These are phyloP conservation scores for Leucophora obtusa DNA, from an alignment of 2,888 invertebrate genomes.

Conservation along the genomic window DNA sequence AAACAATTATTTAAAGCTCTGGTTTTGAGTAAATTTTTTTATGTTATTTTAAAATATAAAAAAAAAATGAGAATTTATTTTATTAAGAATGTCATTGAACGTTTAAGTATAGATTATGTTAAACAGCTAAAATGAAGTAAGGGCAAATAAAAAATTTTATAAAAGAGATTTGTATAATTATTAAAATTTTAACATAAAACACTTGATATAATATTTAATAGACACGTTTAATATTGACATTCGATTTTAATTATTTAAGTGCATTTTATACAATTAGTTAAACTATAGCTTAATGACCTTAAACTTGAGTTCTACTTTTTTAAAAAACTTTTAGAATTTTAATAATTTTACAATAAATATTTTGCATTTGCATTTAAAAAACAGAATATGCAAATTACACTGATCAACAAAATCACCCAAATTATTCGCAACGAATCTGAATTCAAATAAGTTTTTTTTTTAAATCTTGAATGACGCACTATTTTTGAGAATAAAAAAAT, in stretches of 20 bases:
- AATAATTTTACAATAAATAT: too few species aligned
- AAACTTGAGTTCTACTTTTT: conserved; percentile 17
- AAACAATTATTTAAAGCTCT: too few species aligned
- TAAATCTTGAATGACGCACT: too few species aligned
- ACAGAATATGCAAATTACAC: too few species aligned
- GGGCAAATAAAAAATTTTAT: background rate
- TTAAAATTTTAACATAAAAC: background rate
- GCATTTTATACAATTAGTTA: background rate
- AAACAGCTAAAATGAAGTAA: background rate
- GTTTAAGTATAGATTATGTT: conserved; percentile 22
- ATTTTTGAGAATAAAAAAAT: too few species aligned
- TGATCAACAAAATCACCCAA: too few species aligned
- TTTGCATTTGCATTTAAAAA: too few species aligned
- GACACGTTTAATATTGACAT: conserved; percentile 1
- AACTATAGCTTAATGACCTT: conserved; percentile 28
- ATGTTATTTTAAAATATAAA: conserved; percentile 4
- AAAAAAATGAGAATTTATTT: conserved; percentile 14
- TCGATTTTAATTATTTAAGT: background rate
- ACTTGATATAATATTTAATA: conserved; percentile 32
- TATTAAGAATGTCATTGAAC: conserved; percentile 44
- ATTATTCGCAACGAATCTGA: too few species aligned
- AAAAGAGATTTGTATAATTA: background rate
- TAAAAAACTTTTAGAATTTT: too few species aligned
- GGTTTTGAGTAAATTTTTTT: conserved; percentile 12
- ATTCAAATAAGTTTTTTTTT: too few species aligned